phyloP scores from a whole-genome alignment of 2,888 invertebrate genomes.

The Lasioglossum zephyrum region DNA sequence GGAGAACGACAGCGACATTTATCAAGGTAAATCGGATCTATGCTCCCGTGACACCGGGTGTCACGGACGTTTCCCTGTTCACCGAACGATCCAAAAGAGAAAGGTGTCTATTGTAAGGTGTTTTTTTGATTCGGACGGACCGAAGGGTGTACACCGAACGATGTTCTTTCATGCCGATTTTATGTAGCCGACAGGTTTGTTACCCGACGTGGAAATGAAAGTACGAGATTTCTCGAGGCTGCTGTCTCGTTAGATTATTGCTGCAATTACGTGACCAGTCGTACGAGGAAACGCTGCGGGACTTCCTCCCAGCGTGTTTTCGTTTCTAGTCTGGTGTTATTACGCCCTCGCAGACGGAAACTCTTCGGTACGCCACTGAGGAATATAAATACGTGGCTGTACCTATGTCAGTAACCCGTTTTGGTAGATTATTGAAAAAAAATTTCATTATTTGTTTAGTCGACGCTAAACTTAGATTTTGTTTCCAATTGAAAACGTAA shows the following conservation, averaged over 20 bases:
- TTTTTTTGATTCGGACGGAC: background rate
- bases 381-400: background rate
- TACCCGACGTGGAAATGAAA: conserved; percentile 5
- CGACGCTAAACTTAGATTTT: too few species aligned
- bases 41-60: background rate
- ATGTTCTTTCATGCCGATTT: background rate
- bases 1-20: conserved; percentile 74
- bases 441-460: background rate
- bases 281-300: background rate
- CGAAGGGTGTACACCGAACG: background rate
- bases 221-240: conserved; percentile 7
- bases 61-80: background rate
- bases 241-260: conserved; percentile 15
- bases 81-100: conserved; percentile 1
- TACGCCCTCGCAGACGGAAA: background rate
- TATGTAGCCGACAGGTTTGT: background rate
- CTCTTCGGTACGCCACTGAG: background rate
- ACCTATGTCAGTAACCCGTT: background rate
- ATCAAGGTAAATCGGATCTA: conserved; percentile 73
- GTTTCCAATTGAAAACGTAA: too few species aligned
- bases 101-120: background rate
- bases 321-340: background rate
- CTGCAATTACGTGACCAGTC: background rate
- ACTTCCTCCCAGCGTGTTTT: background rate
- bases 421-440: background rate